These are phyloP conservation scores for Microchirus variegatus DNA, from an alignment of 2,797 vertebrate species.

Conservation along the genomic window DNA sequence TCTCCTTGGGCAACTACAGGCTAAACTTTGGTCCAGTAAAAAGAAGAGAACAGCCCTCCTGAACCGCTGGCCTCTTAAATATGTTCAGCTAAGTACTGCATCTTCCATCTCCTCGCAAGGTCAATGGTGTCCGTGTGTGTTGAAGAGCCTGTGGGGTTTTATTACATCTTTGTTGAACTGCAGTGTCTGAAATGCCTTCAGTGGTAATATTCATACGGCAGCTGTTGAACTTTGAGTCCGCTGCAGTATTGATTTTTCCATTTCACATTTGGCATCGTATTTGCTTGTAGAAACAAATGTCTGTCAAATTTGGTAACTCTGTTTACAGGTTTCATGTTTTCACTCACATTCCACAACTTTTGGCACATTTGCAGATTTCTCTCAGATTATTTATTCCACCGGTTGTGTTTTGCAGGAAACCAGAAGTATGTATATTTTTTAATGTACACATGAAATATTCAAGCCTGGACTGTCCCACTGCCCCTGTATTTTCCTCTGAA, in stretches of 20 bases:
- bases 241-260: constrained; percentile 48
- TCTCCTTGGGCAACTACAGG: constrained; percentile 11
- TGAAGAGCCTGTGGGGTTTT: constrained; percentile 19
- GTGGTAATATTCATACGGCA: constrained; percentile 29
- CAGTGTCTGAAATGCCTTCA: constrained; percentile 22
- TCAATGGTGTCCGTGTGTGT: constrained; percentile 16
- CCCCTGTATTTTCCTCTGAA: no score
- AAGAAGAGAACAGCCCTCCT: constrained; percentile 8
- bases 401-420: background rate
- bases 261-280: constrained; percentile 33
- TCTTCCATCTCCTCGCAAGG: constrained; percentile 17
- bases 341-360: no score
- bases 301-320: constrained; percentile 3
- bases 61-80: constrained; percentile 19
- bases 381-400: no score
- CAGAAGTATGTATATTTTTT: no score
- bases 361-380: background rate
- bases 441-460: no score
- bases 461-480: no score
- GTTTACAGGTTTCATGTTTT: constrained; percentile 1
- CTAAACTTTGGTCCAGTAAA: constrained; percentile 21
- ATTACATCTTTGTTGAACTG: constrained; percentile 31
- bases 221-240: constrained; percentile 31
- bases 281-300: constrained; percentile 19
- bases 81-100: constrained; percentile 13